Evolutionary conservation across 2,113 vertebrate species (phyloP), one percentile per base, ranked within the genome.

Genomic region (Sialia sialis): DNA sequence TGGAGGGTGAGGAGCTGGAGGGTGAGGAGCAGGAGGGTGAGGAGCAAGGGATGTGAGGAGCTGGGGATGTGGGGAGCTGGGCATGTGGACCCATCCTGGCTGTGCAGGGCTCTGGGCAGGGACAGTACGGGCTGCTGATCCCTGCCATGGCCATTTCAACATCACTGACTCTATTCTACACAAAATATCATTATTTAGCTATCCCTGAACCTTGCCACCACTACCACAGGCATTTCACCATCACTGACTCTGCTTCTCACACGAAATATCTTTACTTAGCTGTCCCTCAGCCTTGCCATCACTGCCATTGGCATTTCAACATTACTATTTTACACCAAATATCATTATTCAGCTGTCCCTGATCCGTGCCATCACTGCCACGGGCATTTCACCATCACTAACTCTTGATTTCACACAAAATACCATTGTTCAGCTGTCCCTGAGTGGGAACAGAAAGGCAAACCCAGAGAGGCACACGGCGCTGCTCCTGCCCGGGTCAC

Each of bases 221-320:
- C 64, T 54, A 5, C 10, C 76, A 21, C 0, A 0, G 21, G 13
- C 58, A n/a, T 3, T 3, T 10, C 63, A 74, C 9, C 63, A 7
- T 25, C 32, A 23, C 3, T 74, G 56, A 51, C 76, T 54, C n/a
- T 32, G 23, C 30, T 13, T 73, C n/a, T 60, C 43, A 51, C 59
- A 41, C 11, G 30, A 52, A 94, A 23, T 27, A 25, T 1, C 26
- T 3, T 43, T 25, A 15, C 43, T 44, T 13, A 70, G 3, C 56
- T 51, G 32, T 32, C n/a, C 55, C 34, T 15, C 16, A 39, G 39
- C 12, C 12, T 39, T 39, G 12, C 11, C 11, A 13, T 13, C 39
- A 39, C 10, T 39, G 11, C 39, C 39, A 39, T 11, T 10, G 10
- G 39, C 10, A 39, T 39, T 39, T 9, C 67, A 73, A 12, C 67